phyloP scores from a whole-genome alignment of 2,888 invertebrate genomes.

The Tetheella fluctuosa region DNA sequence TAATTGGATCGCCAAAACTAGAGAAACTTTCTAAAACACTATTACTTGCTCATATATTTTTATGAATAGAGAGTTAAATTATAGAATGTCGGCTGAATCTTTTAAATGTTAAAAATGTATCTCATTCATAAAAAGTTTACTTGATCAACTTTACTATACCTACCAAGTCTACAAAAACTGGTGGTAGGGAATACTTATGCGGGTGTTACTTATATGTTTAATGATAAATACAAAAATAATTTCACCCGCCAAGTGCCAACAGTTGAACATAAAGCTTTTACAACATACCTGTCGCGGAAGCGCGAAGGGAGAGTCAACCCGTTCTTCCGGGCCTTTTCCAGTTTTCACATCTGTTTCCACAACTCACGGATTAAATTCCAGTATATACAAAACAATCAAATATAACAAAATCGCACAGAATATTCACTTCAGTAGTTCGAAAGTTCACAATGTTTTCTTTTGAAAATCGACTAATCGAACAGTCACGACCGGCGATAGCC shows the following conservation, averaged over 20 bases:
- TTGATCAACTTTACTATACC: no score
- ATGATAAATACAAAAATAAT: conserved; percentile 26
- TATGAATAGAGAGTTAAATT: not conserved
- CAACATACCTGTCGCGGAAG: conserved; percentile 67
- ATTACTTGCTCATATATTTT: conserved; percentile 6
- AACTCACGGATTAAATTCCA: conserved; percentile 28
- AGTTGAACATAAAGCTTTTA: conserved; percentile 5
- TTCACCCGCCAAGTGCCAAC: conserved; percentile 29
- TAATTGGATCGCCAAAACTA: conserved; percentile 11
- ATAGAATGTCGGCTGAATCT: not conserved
- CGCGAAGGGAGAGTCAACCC: conserved; percentile 61
- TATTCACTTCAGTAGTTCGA: conserved; percentile 26
- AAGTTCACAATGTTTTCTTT: conserved; percentile 32
- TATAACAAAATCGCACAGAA: conserved; percentile 26
- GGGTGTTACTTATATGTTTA: no score
- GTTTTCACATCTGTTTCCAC: conserved; percentile 64
- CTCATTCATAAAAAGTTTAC: not conserved
- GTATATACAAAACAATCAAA: conserved; percentile 22
- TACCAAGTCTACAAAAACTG: no score
- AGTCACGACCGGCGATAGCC: conserved; percentile 1
- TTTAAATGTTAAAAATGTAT: not conserved
- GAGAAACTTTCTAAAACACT: conserved; percentile 12
- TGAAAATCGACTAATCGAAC: conserved; percentile 25
- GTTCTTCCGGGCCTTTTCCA: conserved; percentile 65
- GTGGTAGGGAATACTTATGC: not conserved